Base-by-base conservation (phyloP, 2,888 invertebrate species). In the Dicranocentrus wangi region DNA sequence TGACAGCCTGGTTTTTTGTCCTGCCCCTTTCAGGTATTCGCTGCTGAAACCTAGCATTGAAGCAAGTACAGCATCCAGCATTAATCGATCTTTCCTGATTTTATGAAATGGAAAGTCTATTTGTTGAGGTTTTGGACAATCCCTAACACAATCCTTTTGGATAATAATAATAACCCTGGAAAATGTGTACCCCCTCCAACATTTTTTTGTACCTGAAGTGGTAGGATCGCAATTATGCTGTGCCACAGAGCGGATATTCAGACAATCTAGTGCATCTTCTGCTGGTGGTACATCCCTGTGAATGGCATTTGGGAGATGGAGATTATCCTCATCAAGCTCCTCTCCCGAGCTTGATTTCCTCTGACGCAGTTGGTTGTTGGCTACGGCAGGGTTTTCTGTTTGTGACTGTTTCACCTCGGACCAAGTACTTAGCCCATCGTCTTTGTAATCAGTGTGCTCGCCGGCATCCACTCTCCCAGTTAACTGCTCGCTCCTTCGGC, bases 241-340 rank as follows among this genome's bases (percentile, higher is more conserved):
- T 32, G 3, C 15, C 25, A 15, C n/a, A 3, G 70, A 70, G 55
- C 70, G 70, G 70, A 70, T 70, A 70, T 70, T 70, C 55, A 47
- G 70, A 21, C 51, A 28, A 68, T 66, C 43, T 43, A 19, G 17
- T 43, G 13, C 43, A 10, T 28, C 68, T 27, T 25, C 17, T 61
- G 39, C 42, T 47, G 53, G n/a, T 55, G 55, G 53, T 25, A 55
- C 28, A 70, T 70, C 55, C 70, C 55, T 19, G 25, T 28, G 55
- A 55, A 70, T 70, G 32, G 55, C 55, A 15, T 32, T 65, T 43
- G 7, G 2, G 10, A 10, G 13, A 53, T 10, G 27, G 15, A 28
- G n/a, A 55, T 25, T 39, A 13, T 8, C 15, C 65, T 39, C 47
- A 47, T 47, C 47, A 47, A 65, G 65, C n/a, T 65, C 28, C 25